Conservation (phyloP, 2,797 vertebrate species). For the Platyrinchus mystaceus region DNA sequence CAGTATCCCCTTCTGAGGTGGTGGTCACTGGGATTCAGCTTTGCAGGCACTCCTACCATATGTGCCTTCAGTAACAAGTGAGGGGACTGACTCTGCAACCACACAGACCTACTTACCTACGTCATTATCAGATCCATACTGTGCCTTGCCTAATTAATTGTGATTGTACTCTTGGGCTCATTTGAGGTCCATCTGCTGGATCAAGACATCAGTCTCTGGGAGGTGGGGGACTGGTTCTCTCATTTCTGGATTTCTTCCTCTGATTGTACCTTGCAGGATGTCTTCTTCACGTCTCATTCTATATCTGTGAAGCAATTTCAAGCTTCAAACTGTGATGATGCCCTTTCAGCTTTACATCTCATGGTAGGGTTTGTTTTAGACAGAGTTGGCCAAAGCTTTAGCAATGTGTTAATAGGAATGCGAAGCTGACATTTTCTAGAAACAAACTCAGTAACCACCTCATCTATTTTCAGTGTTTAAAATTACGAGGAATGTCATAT, state of each 20-base stretch:
- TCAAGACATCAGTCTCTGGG: neutral
- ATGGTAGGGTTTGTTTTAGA: neutral
- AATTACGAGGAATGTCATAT: neutral
- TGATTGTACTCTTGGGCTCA: neutral
- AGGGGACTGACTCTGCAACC: neutral
- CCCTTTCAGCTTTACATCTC: neutral
- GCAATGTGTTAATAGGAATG: slow-evolving; percentile 4
- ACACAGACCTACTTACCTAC: neutral
- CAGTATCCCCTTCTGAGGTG: neutral
- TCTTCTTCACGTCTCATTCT: neutral
- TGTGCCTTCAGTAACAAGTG: neutral
- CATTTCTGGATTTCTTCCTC: neutral
- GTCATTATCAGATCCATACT: neutral
- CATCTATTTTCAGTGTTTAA: slow-evolving; percentile 16
- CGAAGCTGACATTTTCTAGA: slow-evolving; percentile 15
- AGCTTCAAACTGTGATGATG: neutral
- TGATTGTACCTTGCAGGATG: neutral
- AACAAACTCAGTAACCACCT: slow-evolving; percentile 26
- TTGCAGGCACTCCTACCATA: neutral
- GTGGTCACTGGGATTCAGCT: neutral
- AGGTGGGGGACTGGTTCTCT: neutral
- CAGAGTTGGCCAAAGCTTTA: neutral
- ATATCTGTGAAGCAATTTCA: neutral
- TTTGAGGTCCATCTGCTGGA: neutral
- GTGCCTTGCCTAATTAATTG: neutral